Percentiles rank a stretch among this genome's conserved stretches.
These are phyloP conservation scores for fruit fly (Drosophila melanogaster) DNA, from an alignment of 1,140 invertebrate genomes.

Conservation along the genomic window DNA sequence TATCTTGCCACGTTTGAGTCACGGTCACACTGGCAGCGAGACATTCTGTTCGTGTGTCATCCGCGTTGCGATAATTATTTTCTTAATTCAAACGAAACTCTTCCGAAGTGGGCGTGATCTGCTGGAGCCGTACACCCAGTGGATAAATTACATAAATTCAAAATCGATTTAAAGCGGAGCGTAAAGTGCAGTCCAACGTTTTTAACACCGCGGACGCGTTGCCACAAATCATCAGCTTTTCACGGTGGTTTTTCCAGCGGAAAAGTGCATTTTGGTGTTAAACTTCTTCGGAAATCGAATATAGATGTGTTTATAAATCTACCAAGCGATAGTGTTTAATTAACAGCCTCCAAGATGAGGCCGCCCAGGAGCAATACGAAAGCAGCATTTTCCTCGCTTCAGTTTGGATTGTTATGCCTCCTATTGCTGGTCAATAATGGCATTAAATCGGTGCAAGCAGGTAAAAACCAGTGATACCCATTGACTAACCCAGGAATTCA, in stretches of 20 bases:
- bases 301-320: conserved; percentile 64
- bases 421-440: conserved; percentile 64
- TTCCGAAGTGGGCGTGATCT: conserved; percentile 40
- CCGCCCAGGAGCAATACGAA: conserved; percentile 17
- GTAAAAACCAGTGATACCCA: conserved; percentile 25
- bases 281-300: conserved; percentile 11
- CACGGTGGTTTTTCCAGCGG: conserved; percentile 8
- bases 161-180: neutral
- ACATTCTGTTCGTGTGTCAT: conserved; percentile 62
- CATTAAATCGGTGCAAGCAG: conserved; percentile 61
- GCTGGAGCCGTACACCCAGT: neutral
- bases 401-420: conserved; percentile 40
- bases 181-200: neutral
- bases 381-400: conserved; percentile 28
- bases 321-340: conserved; percentile 20
- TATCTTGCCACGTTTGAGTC: neutral
- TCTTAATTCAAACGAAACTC: conserved; percentile 60
- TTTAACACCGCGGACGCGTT: conserved; percentile 17
- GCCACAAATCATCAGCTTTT: conserved; percentile 24
- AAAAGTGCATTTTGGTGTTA: conserved; percentile 54
- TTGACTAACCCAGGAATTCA: neutral
- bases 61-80: conserved; percentile 72
- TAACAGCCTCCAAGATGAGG: conserved; percentile 54
- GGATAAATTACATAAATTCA: conserved; percentile 2
- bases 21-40: conserved; percentile 40